Evolutionary conservation across 2,888 invertebrate genomes (phyloP).

Genomic region (Dolomedes plantarius): DNA sequence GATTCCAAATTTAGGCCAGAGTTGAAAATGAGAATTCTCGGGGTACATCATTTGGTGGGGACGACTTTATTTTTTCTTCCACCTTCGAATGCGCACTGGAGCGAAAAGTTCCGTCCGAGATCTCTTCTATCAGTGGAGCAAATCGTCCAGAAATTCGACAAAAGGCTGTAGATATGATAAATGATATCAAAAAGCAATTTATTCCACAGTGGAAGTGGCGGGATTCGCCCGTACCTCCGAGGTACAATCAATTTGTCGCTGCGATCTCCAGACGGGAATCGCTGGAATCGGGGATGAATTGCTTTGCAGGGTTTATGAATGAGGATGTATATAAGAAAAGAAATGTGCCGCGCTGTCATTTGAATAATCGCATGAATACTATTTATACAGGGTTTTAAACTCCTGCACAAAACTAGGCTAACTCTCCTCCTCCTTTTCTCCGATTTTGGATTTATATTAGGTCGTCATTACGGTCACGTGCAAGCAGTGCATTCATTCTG

Average conservation of each 20-base stretch:
- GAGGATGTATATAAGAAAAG: no score
- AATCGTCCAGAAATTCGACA: not conserved
- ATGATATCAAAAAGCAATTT: not conserved
- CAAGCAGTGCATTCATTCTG: no score
- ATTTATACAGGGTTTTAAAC: not conserved
- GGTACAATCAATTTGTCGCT: not conserved
- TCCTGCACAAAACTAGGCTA: not conserved
- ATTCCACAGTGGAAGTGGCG: not conserved
- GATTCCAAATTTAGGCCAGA: not conserved
- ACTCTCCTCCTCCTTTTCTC: not conserved
- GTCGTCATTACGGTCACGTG: no score
- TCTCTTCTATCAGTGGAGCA: not conserved
- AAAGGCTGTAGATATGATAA: not conserved
- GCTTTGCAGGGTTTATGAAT: no score
- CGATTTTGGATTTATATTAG: no score
- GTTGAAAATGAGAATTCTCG: not conserved
- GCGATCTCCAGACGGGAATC: not conserved
- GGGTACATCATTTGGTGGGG: not conserved
- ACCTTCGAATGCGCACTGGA: not conserved
- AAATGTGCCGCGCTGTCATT: not conserved
- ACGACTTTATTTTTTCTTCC: not conserved
- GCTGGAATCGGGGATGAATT: no score
- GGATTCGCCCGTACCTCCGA: not conserved
- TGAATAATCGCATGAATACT: not conserved
- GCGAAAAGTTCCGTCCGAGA: not conserved